These are phyloP conservation scores for Caranx ignobilis DNA, from an alignment of 2,113 vertebrate species.

Conservation along the genomic window DNA sequence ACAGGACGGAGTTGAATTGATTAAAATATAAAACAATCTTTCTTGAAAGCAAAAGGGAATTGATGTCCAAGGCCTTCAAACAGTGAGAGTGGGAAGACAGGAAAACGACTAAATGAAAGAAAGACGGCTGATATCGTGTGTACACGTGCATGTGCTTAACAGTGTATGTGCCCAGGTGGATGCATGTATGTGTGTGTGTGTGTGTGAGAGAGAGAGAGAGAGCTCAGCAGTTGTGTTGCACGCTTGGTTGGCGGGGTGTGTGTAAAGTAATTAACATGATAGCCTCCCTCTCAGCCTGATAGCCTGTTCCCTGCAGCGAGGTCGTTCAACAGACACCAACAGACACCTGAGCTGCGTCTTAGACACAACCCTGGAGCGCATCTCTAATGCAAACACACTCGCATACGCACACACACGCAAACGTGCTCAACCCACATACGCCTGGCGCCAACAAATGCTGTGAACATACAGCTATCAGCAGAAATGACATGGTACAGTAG, in stretches of 20 bases:
- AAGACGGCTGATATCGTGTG: constrained; percentile 64
- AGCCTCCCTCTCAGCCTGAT: constrained; percentile 82
- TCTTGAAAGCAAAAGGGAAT: constrained; percentile 83
- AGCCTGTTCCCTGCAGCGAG: constrained; percentile 83
- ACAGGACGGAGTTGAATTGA: constrained; percentile 81
- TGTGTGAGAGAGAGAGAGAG: constrained; percentile 45
- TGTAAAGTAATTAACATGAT: constrained; percentile 85
- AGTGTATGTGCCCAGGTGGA: constrained; percentile 30
- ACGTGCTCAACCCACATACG: constrained; percentile 60
- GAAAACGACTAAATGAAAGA: constrained; percentile 79
- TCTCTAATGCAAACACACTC: constrained; percentile 69
- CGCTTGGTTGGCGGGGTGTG: constrained; percentile 79
- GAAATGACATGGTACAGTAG: constrained; percentile 47
- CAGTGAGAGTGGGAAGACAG: constrained; percentile 67
- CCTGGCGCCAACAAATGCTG: constrained; percentile 59
- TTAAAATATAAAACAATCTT: constrained; percentile 85
- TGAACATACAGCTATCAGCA: constrained; percentile 54
- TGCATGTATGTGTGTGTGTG: constrained; percentile 22
- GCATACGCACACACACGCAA: constrained; percentile 35
- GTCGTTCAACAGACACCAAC: constrained; percentile 79
- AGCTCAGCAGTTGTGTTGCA: constrained; percentile 72
- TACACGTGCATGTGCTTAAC: not conserved
- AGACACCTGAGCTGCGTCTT: constrained; percentile 78
- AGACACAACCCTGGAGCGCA: constrained; percentile 70
- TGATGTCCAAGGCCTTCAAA: constrained; percentile 84